phyloP scores from a whole-genome alignment of 1,140 invertebrate genomes.

The Anastatus disparis region DNA sequence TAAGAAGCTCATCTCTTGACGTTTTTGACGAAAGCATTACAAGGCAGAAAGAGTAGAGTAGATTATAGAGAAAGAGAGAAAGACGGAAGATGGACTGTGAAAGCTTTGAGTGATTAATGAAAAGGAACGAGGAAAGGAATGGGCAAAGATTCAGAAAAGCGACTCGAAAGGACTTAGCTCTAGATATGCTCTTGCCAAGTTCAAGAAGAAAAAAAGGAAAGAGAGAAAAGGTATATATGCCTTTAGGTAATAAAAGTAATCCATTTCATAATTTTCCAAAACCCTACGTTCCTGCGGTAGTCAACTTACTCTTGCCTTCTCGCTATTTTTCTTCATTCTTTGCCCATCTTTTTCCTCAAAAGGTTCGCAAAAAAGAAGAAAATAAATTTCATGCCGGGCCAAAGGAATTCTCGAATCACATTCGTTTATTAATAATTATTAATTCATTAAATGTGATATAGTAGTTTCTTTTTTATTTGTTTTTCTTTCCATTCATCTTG shows the following conservation, averaged over 20 bases:
- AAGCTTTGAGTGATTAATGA: slow-evolving; percentile 27
- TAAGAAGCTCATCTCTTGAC: background rate
- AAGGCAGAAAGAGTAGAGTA: background rate
- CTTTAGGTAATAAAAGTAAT: slow-evolving; percentile 19
- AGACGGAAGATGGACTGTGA: no score
- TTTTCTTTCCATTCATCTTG: no score
- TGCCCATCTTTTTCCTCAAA: background rate
- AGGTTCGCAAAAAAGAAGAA: background rate
- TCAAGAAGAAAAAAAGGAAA: background rate
- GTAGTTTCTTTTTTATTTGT: no score
- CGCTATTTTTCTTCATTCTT: background rate
- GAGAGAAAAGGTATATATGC: background rate
- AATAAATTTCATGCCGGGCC: no score
- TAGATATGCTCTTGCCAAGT: slow-evolving; percentile 4
- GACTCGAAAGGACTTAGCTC: background rate
- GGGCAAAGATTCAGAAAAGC: slow-evolving; percentile 4
- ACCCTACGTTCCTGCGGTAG: background rate
- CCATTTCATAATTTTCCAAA: slow-evolving; percentile 22
- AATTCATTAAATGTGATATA: no score
- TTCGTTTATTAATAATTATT: no score
- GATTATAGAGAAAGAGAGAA: no score
- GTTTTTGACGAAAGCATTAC: slow-evolving; percentile 8
- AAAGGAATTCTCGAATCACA: no score
- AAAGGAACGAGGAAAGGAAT: background rate
- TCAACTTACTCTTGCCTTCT: background rate